Evolutionary conservation across 2,888 invertebrate species (phyloP), one percentile per base, ranked within the genome.

Genomic region (Hemicrepidius hirtus): DNA sequence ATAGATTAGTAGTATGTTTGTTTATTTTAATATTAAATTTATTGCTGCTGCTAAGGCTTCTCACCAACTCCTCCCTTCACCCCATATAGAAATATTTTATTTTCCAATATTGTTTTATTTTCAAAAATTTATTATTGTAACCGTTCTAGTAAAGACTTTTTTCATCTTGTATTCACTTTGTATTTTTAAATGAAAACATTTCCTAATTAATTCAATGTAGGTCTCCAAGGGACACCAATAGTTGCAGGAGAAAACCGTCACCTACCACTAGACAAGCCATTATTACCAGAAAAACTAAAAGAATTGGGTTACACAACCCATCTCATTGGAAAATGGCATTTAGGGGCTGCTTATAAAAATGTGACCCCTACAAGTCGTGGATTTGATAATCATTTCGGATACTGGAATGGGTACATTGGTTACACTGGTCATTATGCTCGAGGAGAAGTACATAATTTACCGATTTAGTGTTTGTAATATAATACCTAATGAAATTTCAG

Each of bases 291-390:
- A 85, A 91, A 92, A 84, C 86, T 96, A 59, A 88, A 89, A 82
- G 87, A 88, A 35, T 82, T 88, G 28, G 94, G 94, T 7, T 96
- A 95, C 83, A 86, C 85, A 20, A 94, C 94, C 0, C 92, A 93
- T 84, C 89, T 94, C 66, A 90, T 96, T 3, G 96, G 96, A 3
- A 96, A 96, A 87, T 95, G 95, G 95, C 94, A 95, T 83, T 89
- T 97, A 73, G 97, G 97, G 0, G 93, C 91, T 86, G 92, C 91
- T 59, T 87, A 89, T 53, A 87, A 88, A 63, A 90, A 90, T 73
- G 92, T 89, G 81, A 90, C 93, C 1, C 95, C 95, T 0, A 90
- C 89, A 0, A 87, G 87, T 53, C 89, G 94, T 55, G 96, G 96
- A 0, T 97, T 95, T 81, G 92, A 95, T 78, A 88, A 90, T 1